These are phyloP conservation scores for Heliangelus exortis DNA, from an alignment of 2,797 vertebrate genomes.

Conservation along the genomic window DNA sequence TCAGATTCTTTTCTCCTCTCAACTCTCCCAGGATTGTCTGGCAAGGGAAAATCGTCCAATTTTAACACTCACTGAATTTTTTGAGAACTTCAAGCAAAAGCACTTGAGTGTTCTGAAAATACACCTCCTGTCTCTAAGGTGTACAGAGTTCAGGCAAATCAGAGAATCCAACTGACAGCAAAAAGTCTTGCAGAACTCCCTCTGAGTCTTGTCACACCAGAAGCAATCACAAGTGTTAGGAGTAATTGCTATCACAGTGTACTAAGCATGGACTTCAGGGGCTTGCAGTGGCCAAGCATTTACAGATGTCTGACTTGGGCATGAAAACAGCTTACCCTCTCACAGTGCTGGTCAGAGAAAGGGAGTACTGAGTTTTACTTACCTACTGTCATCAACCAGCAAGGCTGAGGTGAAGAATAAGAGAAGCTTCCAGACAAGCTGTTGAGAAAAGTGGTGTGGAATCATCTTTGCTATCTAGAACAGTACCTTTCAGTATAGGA, in stretches of 20 bases:
- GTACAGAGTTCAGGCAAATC: background rate
- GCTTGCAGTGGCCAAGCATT: background rate
- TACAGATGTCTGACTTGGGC: background rate
- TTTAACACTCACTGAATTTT: background rate
- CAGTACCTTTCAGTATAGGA: slow-evolving; percentile 85
- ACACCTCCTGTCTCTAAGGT: background rate
- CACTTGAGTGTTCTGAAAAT: background rate
- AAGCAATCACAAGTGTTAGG: background rate
- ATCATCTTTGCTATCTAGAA: background rate
- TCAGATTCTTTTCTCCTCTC: background rate
- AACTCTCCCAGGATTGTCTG: background rate
- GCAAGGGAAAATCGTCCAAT: background rate
- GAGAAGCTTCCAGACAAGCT: background rate
- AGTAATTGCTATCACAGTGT: background rate
- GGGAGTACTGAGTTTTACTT: background rate
- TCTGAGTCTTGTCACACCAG: background rate
- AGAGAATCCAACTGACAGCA: background rate
- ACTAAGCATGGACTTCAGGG: background rate
- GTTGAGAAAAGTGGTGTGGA: background rate
- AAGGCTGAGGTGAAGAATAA: background rate
- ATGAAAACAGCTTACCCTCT: background rate
- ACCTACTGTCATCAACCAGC: background rate
- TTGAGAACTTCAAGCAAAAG: background rate
- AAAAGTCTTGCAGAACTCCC: background rate
- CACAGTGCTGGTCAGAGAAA: background rate